These are phyloP conservation scores for Chrysolina haemoptera DNA, from an alignment of 2,888 invertebrate species.

Conservation along the genomic window DNA sequence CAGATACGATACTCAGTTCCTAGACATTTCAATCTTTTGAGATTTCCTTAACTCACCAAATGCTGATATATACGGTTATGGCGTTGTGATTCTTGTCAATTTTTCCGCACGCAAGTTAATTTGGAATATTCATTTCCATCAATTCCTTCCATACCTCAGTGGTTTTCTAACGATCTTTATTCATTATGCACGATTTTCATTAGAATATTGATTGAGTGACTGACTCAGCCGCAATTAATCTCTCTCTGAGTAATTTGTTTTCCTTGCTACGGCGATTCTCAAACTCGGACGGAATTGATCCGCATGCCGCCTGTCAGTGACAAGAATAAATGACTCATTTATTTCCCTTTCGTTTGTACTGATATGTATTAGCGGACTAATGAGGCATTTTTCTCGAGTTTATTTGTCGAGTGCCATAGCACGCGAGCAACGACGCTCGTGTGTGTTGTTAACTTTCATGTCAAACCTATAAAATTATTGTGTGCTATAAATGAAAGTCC, in stretches of 20 bases:
- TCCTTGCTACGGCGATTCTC: conserved; percentile 65
- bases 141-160: neutral
- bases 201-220: conserved; percentile 63
- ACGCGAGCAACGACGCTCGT: neutral
- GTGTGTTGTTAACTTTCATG: neutral
- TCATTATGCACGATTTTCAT: conserved; percentile 55
- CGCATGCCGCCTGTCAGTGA: conserved; percentile 65
- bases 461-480: neutral
- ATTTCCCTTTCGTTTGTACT: conserved; percentile 40
- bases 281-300: conserved; percentile 67
- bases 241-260: conserved; percentile 66
- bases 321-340: conserved; percentile 61
- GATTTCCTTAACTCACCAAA: too few species aligned
- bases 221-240: conserved; percentile 65
- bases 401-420: neutral
- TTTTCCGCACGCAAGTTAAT: neutral
- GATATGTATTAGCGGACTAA: conserved; percentile 40
- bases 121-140: neutral
- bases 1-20: too few species aligned
- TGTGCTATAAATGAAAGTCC: neutral
- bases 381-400: conserved; percentile 36
- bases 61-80: too few species aligned
- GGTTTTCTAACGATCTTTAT: neutral
- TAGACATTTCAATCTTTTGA: too few species aligned
- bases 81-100: too few species aligned